These are phyloP conservation scores for Siphamia tubifer DNA, from an alignment of 2,113 vertebrate species.

Conservation along the genomic window DNA sequence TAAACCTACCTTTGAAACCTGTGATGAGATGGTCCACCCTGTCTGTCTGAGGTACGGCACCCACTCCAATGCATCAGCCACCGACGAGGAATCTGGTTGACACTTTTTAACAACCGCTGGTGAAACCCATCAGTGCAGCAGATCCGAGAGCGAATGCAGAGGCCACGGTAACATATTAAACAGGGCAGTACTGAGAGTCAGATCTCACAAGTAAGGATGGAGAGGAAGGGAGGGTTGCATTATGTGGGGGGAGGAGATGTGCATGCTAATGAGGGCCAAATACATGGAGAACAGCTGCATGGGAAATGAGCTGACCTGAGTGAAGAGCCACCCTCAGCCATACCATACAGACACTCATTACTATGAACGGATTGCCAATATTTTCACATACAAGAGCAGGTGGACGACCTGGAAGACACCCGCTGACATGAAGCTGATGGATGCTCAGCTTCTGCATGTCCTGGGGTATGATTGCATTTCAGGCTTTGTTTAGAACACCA, in stretches of 20 bases:
- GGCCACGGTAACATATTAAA: conserved; percentile 54
- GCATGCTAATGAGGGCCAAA: conserved; percentile 66
- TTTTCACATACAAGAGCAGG: conserved; percentile 35
- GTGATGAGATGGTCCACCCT: background rate
- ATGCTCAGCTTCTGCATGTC: conserved; percentile 12
- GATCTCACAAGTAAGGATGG: conserved; percentile 35
- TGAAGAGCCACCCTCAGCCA: conserved; percentile 11
- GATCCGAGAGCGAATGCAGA: conserved; percentile 55
- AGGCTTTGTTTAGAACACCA: conserved; percentile 15
- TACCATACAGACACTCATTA: conserved; percentile 33
- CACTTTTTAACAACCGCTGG: conserved; percentile 53
- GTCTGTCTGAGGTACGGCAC: conserved; percentile 29
- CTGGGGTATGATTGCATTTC: conserved; percentile 23
- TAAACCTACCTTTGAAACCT: conserved; percentile 6
- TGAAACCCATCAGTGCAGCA: conserved; percentile 63
- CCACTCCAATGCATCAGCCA: conserved; percentile 70
- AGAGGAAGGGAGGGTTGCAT: background rate
- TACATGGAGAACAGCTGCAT: conserved; percentile 34
- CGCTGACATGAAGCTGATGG: conserved; percentile 34
- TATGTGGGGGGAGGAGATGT: conserved; percentile 53
- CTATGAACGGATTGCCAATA: conserved; percentile 37
- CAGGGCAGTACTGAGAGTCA: conserved; percentile 28
- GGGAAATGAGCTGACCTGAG: conserved; percentile 50
- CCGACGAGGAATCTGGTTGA: conserved; percentile 70
- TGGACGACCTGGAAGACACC: conserved; percentile 5